Percentiles rank a stretch among this genome's conserved stretches.
phyloP scores from a whole-genome alignment of 2,113 vertebrate species.

The Steatornis caripensis region DNA sequence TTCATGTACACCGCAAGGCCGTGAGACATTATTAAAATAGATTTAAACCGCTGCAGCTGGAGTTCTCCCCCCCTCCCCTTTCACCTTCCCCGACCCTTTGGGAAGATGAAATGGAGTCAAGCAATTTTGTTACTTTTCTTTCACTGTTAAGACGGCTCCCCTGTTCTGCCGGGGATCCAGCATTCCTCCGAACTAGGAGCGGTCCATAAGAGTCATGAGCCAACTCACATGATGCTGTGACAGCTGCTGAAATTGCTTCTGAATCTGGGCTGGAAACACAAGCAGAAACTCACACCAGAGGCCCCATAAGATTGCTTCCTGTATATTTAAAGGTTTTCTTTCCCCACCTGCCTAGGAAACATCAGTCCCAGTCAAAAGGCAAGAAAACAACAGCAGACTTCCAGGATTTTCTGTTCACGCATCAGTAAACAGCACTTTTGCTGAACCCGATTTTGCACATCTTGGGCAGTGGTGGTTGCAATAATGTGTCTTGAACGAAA shows the following conservation, averaged over 20 bases:
- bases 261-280: not conserved
- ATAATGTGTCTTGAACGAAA: slow-evolving; percentile 71
- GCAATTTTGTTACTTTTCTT: slow-evolving; percentile 45
- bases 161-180: slow-evolving; percentile 62
- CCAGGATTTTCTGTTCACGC: slow-evolving; percentile 61
- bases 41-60: slow-evolving; percentile 40
- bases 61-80: slow-evolving; percentile 46
- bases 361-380: slow-evolving; percentile 50
- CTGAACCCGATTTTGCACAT: slow-evolving; percentile 12
- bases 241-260: not conserved
- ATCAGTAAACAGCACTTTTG: slow-evolving; percentile 52
- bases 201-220: slow-evolving; percentile 18
- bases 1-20: slow-evolving; percentile 13
- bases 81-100: slow-evolving; percentile 48
- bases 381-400: slow-evolving; percentile 64
- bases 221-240: not conserved
- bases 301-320: slow-evolving; percentile 17
- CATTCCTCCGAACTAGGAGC: slow-evolving; percentile 56
- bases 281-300: not conserved
- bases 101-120: slow-evolving; percentile 57
- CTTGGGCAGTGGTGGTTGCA: slow-evolving; percentile 58
- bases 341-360: slow-evolving; percentile 54
- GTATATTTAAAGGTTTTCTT: slow-evolving; percentile 68
- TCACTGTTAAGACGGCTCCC: not conserved
- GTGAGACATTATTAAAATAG: slow-evolving; percentile 65